phyloP scores from a whole-genome alignment of 2,888 invertebrate species.

The Nomada fucata region DNA sequence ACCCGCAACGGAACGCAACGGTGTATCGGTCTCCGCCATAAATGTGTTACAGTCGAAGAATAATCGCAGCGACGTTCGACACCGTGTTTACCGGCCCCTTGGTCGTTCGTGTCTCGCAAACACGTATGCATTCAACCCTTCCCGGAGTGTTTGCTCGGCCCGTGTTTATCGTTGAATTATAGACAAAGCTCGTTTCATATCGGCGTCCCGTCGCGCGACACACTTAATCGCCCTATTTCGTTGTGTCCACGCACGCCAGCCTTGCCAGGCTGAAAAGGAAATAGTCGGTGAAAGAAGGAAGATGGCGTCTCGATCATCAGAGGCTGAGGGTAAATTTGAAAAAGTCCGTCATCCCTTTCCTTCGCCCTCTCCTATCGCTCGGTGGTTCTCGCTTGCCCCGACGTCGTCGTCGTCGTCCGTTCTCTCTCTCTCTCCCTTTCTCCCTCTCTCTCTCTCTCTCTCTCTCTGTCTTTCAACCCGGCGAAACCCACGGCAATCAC shows the following conservation, averaged over 20 bases:
- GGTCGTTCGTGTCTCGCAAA: constrained; percentile 37
- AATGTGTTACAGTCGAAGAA: not conserved
- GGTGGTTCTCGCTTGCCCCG: not conserved
- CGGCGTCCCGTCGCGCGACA: constrained; percentile 51
- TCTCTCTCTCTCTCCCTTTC: not conserved
- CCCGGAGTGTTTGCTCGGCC: constrained; percentile 26
- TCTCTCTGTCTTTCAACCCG: constrained; percentile 50
- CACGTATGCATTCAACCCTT: constrained; percentile 42
- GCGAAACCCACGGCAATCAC: constrained; percentile 79
- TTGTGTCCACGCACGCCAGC: constrained; percentile 37
- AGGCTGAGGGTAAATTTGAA: constrained; percentile 73
- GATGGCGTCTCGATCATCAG: constrained; percentile 59
- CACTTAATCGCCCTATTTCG: constrained; percentile 67
- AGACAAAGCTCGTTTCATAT: constrained; percentile 52
- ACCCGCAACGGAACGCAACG: not conserved
- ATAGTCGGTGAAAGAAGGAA: constrained; percentile 49
- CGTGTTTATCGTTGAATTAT: constrained; percentile 61
- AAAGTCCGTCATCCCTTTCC: constrained; percentile 58
- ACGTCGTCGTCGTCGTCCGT: not conserved
- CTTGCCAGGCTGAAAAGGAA: constrained; percentile 47
- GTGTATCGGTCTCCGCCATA: too few relatives aligned
- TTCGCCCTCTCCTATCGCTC: not conserved
- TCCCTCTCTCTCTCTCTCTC: constrained; percentile 1
- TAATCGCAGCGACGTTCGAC: not conserved
- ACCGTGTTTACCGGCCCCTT: constrained; percentile 25